Base-by-base conservation (phyloP, 2,888 invertebrate genomes). In the Oxytorus armatus region DNA sequence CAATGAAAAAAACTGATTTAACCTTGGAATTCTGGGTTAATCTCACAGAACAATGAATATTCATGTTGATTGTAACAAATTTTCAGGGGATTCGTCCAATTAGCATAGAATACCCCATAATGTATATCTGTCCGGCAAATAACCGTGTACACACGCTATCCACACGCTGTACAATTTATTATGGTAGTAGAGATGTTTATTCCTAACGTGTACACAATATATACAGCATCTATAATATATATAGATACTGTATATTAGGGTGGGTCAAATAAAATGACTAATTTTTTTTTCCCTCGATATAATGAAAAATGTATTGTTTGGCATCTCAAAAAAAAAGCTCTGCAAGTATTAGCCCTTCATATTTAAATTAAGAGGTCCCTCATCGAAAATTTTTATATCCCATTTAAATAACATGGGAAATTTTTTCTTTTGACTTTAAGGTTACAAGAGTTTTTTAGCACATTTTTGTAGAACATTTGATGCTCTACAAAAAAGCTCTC, bases 181-280 rank as follows among this genome's bases (percentile, higher is more conserved):
- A 51, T 47, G 8, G 42, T 44, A 29, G 36, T n/a, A 44, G 57
- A 55, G 57, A n/a, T 61, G 44, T 55, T 70, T 70, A 70, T 73
- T 59, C 47, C 66, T 59, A 75, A 75, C 57, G 29, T 68, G 65
- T 57, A 66, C n/a, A 23, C 16, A 14, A 25, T 55, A 4, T 25
- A 11, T 25, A 14, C 16, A 55, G 36, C 23, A 23, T 53, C 25
- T 42, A 11, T 7, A 11, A 25, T 42, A 42, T 55, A 16, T 16
- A 14, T 55, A 55, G 25, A 68, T 29, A 29, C 29, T 2, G 5
- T n/a, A n/a, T n/a, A n/a, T n/a, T n/a, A 29, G 51, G 51, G 21
- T 21, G 1, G 3, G 36, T 36, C 51, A 39, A 21, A 23, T 36
- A 51, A 0, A n/a, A n/a, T n/a, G n/a, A n/a, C n/a, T n/a, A n/a